A percentile compares a stretch with the other conserved stretches of the same genome.
Conservation (phyloP, 2,113 vertebrate genomes). For the Neolamprologus kungweensis region DNA sequence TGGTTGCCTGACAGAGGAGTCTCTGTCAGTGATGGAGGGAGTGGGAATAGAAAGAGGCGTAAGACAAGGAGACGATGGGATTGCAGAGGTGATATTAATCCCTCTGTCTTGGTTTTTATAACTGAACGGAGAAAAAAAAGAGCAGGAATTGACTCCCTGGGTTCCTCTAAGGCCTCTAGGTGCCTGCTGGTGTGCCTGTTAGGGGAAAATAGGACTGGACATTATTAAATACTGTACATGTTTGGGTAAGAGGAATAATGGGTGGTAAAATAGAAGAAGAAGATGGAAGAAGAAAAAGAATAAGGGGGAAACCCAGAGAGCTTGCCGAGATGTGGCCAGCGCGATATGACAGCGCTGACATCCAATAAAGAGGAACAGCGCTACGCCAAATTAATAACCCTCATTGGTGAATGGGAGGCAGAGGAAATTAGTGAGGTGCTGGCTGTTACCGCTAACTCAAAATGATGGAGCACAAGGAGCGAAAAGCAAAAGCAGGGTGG, state of each 20-base stretch:
- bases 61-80: conserved; percentile 36
- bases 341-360: conserved; percentile 81
- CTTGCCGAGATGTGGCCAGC: conserved; percentile 10
- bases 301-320: not conserved
- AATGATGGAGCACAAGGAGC: conserved; percentile 72
- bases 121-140: conserved; percentile 73
- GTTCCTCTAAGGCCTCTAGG: conserved; percentile 85
- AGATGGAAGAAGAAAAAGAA: not conserved
- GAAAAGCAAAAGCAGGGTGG: not conserved
- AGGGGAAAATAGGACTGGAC: conserved; percentile 71
- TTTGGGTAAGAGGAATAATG: conserved; percentile 62
- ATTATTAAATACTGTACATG: conserved; percentile 78
- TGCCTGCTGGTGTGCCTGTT: conserved; percentile 70
- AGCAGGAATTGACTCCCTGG: conserved; percentile 83
- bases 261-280: not conserved
- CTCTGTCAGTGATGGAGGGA: not conserved
- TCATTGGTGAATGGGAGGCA: conserved; percentile 78
- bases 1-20: conserved; percentile 61
- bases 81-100: conserved; percentile 60
- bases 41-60: not conserved
- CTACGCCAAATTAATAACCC: conserved; percentile 72
- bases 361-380: conserved; percentile 79
- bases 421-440: conserved; percentile 75
- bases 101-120: conserved; percentile 79
- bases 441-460: conserved; percentile 68